Conservation (phyloP, 2,113 vertebrate genomes). For the Salvator merianae region DNA sequence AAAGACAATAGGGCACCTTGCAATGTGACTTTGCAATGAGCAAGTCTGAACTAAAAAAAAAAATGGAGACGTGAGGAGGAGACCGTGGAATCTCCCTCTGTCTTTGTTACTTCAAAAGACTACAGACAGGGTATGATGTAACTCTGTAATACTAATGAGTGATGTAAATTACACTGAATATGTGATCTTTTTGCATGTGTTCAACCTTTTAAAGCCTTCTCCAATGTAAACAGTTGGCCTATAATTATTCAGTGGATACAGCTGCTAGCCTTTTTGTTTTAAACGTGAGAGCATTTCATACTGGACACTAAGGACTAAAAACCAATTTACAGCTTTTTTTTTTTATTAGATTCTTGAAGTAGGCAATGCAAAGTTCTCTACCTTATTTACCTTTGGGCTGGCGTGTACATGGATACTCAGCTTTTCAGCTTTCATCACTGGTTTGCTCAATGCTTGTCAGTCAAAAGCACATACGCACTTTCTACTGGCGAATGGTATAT, state of each 20-base stretch:
- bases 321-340: background rate
- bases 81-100: background rate
- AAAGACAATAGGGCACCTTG: conserved; percentile 70
- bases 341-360: background rate
- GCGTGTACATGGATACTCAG: background rate
- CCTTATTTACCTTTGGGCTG: background rate
- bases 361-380: background rate
- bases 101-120: background rate
- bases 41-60: conserved; percentile 61
- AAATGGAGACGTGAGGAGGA: conserved; percentile 7
- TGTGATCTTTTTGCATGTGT: background rate
- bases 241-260: background rate
- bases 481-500: background rate
- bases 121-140: conserved; percentile 48
- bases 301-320: background rate
- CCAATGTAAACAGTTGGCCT: rapidly evolving
- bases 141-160: conserved; percentile 41
- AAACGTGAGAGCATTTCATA: rapidly evolving
- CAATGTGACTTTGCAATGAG: conserved; percentile 61
- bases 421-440: background rate
- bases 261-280: background rate
- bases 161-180: conserved; percentile 2
- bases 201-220: background rate
- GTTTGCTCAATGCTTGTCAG: background rate
- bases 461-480: background rate